Conservation (phyloP, 2,888 invertebrate species). For the Andrena flavipes region DNA sequence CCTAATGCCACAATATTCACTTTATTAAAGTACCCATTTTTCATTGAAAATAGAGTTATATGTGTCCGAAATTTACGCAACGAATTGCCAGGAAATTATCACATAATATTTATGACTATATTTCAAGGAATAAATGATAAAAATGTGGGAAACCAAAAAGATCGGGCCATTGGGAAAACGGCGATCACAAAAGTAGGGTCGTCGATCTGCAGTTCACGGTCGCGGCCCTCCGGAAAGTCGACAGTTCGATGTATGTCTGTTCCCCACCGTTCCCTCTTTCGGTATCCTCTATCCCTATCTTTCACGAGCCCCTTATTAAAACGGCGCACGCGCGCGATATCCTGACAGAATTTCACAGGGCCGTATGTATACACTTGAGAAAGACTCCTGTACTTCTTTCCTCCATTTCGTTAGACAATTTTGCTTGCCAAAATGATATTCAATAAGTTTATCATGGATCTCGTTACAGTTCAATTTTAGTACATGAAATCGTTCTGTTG, state of each 20-base stretch:
- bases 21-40: background rate
- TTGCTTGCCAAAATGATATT: background rate
- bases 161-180: constrained; percentile 6
- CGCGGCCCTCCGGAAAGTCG: constrained; percentile 59
- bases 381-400: background rate
- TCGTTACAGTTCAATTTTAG: background rate
- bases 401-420: background rate
- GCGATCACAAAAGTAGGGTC: constrained; percentile 39
- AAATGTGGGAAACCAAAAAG: background rate
- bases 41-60: no score
- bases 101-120: background rate
- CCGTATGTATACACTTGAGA: constrained; percentile 12
- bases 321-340: constrained; percentile 57
- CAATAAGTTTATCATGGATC: background rate
- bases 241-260: constrained; percentile 60
- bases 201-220: constrained; percentile 61
- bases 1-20: background rate
- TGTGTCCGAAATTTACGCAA: no score
- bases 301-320: constrained; percentile 52
- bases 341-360: constrained; percentile 43
- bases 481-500: no score
- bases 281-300: constrained; percentile 41
- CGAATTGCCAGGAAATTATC: background rate
- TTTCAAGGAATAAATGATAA: background rate
- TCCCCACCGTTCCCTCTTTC: constrained; percentile 43